Evolutionary conservation across 2,888 invertebrate genomes (phyloP).

Genomic region (Nipponacmea schrenckii): DNA sequence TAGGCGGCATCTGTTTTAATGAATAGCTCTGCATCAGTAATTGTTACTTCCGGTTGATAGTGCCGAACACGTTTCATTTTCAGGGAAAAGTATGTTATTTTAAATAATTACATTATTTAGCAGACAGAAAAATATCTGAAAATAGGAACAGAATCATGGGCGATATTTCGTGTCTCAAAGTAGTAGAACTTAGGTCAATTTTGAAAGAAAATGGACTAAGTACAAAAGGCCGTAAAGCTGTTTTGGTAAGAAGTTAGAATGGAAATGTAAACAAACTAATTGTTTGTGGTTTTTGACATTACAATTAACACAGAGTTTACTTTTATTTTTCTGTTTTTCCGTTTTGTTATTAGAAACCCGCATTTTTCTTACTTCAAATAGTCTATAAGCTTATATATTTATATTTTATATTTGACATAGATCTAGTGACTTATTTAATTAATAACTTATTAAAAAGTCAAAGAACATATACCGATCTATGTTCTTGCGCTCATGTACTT

Average conservation of each 20-base stretch:
- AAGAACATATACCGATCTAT: too few species aligned
- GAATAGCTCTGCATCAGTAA: background rate
- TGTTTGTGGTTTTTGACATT: too few species aligned
- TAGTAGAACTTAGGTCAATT: slow-evolving; percentile 23
- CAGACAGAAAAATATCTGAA: background rate
- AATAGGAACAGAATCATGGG: slow-evolving; percentile 7
- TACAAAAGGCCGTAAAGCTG: slow-evolving; percentile 47
- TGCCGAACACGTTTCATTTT: background rate
- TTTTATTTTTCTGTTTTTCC: slow-evolving; percentile 6
- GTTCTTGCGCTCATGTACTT: too few species aligned
- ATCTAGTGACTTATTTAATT: too few species aligned
- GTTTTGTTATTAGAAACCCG: background rate
- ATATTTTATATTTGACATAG: too few species aligned
- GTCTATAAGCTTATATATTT: too few species aligned
- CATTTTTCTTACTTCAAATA: too few species aligned
- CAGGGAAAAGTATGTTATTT: background rate
- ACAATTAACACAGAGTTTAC: background rate
- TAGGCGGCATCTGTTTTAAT: background rate
- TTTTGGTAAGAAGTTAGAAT: slow-evolving; percentile 41
- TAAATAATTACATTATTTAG: background rate
- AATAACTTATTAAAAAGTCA: too few species aligned
- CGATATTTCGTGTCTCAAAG: slow-evolving; percentile 22
- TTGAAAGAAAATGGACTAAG: slow-evolving; percentile 36
- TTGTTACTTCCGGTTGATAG: background rate
- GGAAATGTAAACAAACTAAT: too few species aligned